phyloP scores from a whole-genome alignment of 2,797 vertebrate species.

The Schizothorax lantsangensis region DNA sequence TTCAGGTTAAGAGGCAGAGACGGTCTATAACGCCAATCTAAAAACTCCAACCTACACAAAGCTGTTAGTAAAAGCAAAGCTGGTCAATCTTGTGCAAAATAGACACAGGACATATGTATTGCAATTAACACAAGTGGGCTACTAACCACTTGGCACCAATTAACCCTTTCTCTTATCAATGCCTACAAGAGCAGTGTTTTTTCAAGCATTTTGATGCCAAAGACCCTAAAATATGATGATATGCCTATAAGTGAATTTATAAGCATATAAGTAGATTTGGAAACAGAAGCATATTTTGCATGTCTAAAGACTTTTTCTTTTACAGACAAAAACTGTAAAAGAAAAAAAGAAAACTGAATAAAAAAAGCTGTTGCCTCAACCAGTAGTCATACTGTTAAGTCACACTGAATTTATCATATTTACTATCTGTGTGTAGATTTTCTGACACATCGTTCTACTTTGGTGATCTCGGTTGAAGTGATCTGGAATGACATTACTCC shows the following conservation, averaged over 20 bases:
- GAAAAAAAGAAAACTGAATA: no score
- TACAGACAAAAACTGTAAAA: no score
- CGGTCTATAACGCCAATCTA: not conserved
- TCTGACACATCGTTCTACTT: conserved; percentile 7
- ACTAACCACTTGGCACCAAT: not conserved
- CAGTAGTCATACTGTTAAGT: not conserved
- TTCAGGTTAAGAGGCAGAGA: conserved; percentile 25
- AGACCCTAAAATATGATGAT: not conserved
- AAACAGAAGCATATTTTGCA: not conserved
- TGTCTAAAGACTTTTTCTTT: not conserved
- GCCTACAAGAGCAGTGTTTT: no score
- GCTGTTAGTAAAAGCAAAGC: not conserved
- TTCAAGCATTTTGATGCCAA: not conserved
- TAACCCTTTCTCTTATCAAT: not conserved
- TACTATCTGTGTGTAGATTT: not conserved
- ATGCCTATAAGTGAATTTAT: not conserved
- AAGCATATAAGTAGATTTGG: not conserved
- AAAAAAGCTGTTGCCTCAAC: not conserved
- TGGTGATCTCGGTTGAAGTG: not conserved
- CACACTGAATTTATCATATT: not conserved
- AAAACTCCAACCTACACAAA: not conserved
- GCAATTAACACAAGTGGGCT: not conserved
- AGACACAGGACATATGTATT: not conserved
- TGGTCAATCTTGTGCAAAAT: not conserved
- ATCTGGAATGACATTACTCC: not conserved